Base-by-base conservation (phyloP, 2,113 vertebrate species). In the Copsychus sechellarum region DNA sequence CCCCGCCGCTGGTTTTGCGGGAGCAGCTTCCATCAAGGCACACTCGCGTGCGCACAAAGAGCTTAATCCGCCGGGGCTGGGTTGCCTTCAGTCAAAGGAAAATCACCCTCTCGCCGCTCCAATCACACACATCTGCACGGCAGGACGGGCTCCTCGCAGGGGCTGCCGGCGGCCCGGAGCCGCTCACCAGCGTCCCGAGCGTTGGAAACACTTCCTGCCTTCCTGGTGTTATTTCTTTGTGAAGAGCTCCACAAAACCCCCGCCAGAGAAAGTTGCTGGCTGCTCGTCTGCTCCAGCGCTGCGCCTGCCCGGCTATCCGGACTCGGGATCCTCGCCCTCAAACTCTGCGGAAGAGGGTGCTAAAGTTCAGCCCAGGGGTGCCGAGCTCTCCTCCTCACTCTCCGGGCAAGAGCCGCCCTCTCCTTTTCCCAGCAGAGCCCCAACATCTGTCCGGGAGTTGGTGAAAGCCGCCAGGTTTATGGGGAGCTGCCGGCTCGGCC, bases 381-480 rank as follows among this genome's bases (percentile, higher is more conserved):
- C 61, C 4, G 81, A 81, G 58, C 60, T 88, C 69, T 89, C 74
- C 26, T 65, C 90, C 74, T 67, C 38, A 5, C 67, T 43, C 87
- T 64, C 62, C 8, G 5, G 43, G 43, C 29, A 71, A 78, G 58
- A 91, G 88, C 79, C 36, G 45, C 57, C 66, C 56, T 88, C 85
- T 86, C 29, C 56, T 84, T 86, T 91, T 81, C 88, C 61, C 92
- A 73, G 9, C 89, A 88, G 72, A 76, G 70, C 91, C 95, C 81
- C 72, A 95, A 94, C 97, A 97, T 96, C 97, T 97, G 97, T 71
- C 85, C 20, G 58, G 95, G 94, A 94, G 50, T 53, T 65, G 78
- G 74, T 80, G 77, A 77, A 45, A 77, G 87, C 95, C 33, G 62
- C 93, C 94, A 97, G 96, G 97, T 97, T 97, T 97, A 97, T 96